These are phyloP conservation scores for Eulacestoma nigropectus DNA, from an alignment of 2,113 vertebrate genomes.

Conservation along the genomic window DNA sequence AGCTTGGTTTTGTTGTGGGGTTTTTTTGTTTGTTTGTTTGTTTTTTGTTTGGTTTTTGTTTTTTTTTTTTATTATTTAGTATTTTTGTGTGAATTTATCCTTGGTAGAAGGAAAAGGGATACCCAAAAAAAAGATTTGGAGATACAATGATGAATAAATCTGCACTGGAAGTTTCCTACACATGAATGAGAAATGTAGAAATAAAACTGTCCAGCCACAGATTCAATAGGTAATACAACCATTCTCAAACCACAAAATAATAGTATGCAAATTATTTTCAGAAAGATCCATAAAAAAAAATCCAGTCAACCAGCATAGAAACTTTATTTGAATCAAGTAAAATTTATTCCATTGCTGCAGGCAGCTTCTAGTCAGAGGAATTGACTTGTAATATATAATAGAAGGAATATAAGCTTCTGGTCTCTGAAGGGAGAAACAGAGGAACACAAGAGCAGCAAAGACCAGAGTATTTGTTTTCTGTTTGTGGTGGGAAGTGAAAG, in stretches of 20 bases:
- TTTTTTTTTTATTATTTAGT: not conserved
- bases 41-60: too few species aligned
- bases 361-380: not conserved
- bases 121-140: not conserved
- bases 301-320: not conserved
- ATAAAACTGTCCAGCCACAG: not conserved
- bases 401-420: not conserved
- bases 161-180: not conserved
- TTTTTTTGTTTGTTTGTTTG: too few species aligned
- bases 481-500: not conserved
- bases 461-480: not conserved
- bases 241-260: not conserved
- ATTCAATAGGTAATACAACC: not conserved
- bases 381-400: not conserved
- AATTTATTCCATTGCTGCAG: not conserved
- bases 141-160: not conserved
- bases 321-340: not conserved
- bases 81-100: not conserved
- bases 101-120: not conserved
- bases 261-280: not conserved
- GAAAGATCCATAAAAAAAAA: not conserved
- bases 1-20: too few species aligned
- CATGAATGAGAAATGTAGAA: not conserved
- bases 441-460: not conserved
- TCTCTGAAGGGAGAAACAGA: not conserved